Evolutionary conservation across 2,797 vertebrate genomes (phyloP).

Genomic region (Brachyalestes nurse): DNA sequence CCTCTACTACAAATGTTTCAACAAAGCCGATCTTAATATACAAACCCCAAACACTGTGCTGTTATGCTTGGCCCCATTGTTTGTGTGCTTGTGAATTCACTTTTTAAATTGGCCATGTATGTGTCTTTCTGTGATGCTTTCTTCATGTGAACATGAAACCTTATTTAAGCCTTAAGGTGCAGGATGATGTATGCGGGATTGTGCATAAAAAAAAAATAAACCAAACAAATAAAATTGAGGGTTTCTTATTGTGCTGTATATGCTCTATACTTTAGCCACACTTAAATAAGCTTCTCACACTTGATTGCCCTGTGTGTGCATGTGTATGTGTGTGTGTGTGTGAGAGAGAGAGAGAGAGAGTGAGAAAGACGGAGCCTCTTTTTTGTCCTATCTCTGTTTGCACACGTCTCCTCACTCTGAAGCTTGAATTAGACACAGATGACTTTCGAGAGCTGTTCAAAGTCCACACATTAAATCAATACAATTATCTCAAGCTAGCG

Average conservation of each 20-base stretch:
- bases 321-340: slow-evolving; percentile 3
- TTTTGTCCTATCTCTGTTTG: slow-evolving; percentile 38
- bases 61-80: neutral
- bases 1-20: too few relatives aligned
- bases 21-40: too few relatives aligned
- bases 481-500: slow-evolving; percentile 48
- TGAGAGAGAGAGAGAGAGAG: neutral
- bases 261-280: slow-evolving; percentile 31
- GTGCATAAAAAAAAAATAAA: neutral
- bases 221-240: too few relatives aligned
- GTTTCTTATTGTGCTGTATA: slow-evolving; percentile 3
- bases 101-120: neutral
- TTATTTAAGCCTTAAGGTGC: neutral
- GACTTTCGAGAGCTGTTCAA: slow-evolving; percentile 47
- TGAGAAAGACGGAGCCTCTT: neutral
- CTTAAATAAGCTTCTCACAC: slow-evolving; percentile 31
- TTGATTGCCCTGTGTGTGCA: slow-evolving; percentile 14
- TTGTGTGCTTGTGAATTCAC: neutral
- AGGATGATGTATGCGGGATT: neutral
- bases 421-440: slow-evolving; percentile 47
- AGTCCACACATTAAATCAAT: slow-evolving; percentile 52
- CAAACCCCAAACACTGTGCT: neutral
- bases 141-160: neutral
- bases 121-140: neutral
- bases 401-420: slow-evolving; percentile 29